These are phyloP conservation scores for Amphimallon solstitiale DNA, from an alignment of 2,888 invertebrate species.

Conservation along the genomic window DNA sequence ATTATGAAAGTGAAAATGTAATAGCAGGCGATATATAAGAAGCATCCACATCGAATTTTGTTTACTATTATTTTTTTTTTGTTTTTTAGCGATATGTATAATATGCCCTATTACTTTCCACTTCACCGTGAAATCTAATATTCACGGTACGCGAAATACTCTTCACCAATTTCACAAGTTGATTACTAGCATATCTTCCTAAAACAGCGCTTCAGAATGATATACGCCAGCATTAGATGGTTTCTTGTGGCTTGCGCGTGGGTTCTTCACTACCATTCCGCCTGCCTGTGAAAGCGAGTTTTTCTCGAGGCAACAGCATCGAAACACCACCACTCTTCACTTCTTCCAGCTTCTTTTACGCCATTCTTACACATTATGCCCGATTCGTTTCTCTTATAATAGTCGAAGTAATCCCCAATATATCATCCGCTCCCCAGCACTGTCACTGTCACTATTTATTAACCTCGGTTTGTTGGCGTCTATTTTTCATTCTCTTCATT, in stretches of 20 bases:
- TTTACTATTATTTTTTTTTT: no score
- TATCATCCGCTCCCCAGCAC: slow-evolving; percentile 51
- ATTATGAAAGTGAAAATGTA: no score
- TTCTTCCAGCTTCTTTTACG: no score
- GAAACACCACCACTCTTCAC: background rate
- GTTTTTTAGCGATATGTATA: no score
- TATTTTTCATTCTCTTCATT: slow-evolving; percentile 55
- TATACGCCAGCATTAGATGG: slow-evolving; percentile 15
- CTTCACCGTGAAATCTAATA: no score
- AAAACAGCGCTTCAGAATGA: slow-evolving; percentile 42
- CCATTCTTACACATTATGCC: slow-evolving; percentile 10
- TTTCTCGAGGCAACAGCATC: no score
- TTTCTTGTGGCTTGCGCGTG: no score
- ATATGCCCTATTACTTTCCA: no score
- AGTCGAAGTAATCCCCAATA: slow-evolving; percentile 49
- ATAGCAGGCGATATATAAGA: no score
- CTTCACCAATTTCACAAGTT: slow-evolving; percentile 6
- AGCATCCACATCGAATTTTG: no score
- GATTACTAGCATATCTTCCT: slow-evolving; percentile 45
- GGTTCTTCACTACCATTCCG: no score
- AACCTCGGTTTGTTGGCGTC: slow-evolving; percentile 50
- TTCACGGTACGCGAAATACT: background rate
- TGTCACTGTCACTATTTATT: slow-evolving; percentile 56
- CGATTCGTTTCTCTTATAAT: slow-evolving; percentile 34
- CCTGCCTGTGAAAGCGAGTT: no score